Base-by-base conservation (phyloP, 2,797 vertebrate genomes). In the Peromyscus melanophrys region DNA sequence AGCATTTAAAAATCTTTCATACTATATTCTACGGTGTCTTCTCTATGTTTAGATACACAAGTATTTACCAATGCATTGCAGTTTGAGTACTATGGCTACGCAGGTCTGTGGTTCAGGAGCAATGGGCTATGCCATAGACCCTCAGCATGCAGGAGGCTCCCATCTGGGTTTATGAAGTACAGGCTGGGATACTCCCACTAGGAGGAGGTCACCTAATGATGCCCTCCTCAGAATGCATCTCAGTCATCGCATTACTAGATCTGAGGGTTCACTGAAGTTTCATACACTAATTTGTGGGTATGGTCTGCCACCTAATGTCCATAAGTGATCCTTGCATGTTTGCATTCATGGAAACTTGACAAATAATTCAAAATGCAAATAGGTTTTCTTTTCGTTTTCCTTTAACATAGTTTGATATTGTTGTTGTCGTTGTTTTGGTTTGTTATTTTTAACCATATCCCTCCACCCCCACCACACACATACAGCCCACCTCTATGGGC, bases 301-400 rank as follows among this genome's bases (percentile, higher is more conserved):
- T 67, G 69, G 78, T 31, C 90, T 94, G 94, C 94, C 97, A 96
- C 55, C 97, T 97, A 69, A 52, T 95, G 97, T 89, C 46, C 75
- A 67, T 6, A 65, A 27, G 16, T 63, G 37, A 40, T 85, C 67
- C 92, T 71, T 61, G 43, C 92, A 89, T 49, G 43, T 19, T 67
- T 87, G 59, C 55, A 46, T 89, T 95, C 82, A 73, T 27, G 27
- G 57, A 12, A 46, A 46, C 57, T 97, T 82, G 55, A 92, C 94
- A 82, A 65, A 52, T 29, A 27, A 69, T n/a, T 86, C 63, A 86
- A 65, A 69, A 67, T 85, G 12, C 46, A 86, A 34, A 69, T 52
- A n/a, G 63, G 31, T 25, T 86, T 34, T 65, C 27, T 34, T 65
- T 59, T 61, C 25, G 5, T 67, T 84, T 67, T 34, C 57, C 43